Evolutionary conservation across 2,113 vertebrate genomes (phyloP), one percentile per base, ranked within the genome.

Genomic region (Hippocampus mohnikei): DNA sequence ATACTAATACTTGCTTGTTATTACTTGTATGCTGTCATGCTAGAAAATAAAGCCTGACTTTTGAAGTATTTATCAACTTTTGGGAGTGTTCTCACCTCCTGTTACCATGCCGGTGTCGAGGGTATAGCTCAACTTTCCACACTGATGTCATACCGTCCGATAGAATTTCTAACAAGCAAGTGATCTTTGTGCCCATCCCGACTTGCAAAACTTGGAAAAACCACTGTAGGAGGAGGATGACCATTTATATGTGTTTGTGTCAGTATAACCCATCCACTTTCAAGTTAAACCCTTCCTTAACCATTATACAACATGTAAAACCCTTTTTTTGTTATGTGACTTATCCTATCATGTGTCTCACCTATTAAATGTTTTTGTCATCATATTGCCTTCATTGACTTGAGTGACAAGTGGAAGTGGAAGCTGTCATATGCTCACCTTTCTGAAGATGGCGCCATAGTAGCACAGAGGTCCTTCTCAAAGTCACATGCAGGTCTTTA

Each of bases 401-500:
- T 58, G 55, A 25, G 55, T 58, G 23, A 25, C 55, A 25, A 13
- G 10, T 27, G 55, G 13, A 58, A 58, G 4, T n/a, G 61, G 21
- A 13, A 23, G 64, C 21, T 67, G 58, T 79, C 75, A 48, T 50
- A 21, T 52, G 61, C 59, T 13, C 48, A 64, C 10, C 42, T 15
- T 12, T 29, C 85, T 88, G 74, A 44, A 89, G 89, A 88, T 90
- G 89, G 88, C 89, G 86, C 80, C 73, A 83, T 76, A 87, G 82
- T 60, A 69, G 77, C 89, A 88, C 33, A 64, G 42, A 79, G 76
- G 9, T 29, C 81, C 33, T 48, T 2, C 70, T 27, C 46, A 33
- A 62, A 60, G 55, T 59, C 70, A 67, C 33, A 55, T 68, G 69
- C 29, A 59, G 15, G 16, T 46, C 44, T 59, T 20, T 46, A 29